A percentile compares a stretch with the other conserved stretches of the same genome.
phyloP scores from a whole-genome alignment of 2,888 invertebrate species.

The Agrotis puta region DNA sequence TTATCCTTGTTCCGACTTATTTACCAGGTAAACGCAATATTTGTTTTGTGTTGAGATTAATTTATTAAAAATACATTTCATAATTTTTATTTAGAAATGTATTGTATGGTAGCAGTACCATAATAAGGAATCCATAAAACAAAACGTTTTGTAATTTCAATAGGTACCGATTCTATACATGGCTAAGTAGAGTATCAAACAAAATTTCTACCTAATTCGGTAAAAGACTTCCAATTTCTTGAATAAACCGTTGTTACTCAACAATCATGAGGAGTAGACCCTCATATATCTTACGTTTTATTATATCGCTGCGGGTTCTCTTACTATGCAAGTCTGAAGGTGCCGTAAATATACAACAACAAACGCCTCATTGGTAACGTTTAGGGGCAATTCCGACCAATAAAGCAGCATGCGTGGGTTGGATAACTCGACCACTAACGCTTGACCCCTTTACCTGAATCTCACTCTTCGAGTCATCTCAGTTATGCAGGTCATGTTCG shows the following conservation, averaged over 20 bases:
- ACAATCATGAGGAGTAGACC: conserved; percentile 71
- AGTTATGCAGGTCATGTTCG: conserved; percentile 61
- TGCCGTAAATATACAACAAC: conserved; percentile 88
- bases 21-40: conserved; percentile 48
- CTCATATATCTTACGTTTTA: conserved; percentile 83
- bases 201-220: conserved; percentile 69
- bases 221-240: conserved; percentile 71
- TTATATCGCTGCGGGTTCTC: conserved; percentile 75
- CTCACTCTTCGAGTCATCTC: conserved; percentile 48
- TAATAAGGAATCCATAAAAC: conserved; percentile 41
- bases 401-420: conserved; percentile 88
- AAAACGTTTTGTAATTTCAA: conserved; percentile 56
- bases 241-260: conserved; percentile 68
- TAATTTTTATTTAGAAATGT: no score
- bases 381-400: conserved; percentile 89
- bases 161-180: conserved; percentile 45
- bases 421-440: conserved; percentile 77
- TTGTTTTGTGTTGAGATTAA: conserved; percentile 50
- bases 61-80: conserved; percentile 62
- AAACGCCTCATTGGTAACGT: conserved; percentile 89
- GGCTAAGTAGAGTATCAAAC: conserved; percentile 44
- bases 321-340: conserved; percentile 80
- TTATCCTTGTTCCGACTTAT: conserved; percentile 46
- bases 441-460: conserved; percentile 67
- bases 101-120: no score